Evolutionary conservation across 30 jellyfish, hydroid and myxozoan species (phyloP).

Genomic region (Nemopilema nomurai): DNA sequence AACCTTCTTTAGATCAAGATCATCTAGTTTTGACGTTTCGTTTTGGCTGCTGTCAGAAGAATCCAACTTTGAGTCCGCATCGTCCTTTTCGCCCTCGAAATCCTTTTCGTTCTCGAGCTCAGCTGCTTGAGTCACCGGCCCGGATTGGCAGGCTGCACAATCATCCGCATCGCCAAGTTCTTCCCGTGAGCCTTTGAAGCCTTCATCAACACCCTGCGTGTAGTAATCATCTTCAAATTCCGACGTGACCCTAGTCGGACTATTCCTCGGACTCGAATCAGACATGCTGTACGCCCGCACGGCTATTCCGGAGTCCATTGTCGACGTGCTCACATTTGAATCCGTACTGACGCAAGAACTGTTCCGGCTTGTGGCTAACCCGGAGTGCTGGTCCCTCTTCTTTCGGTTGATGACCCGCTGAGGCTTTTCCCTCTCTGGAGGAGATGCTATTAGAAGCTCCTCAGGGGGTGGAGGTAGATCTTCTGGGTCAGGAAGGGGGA

Average conservation of each 20-base stretch:
- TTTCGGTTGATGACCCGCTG: constrained; percentile 87
- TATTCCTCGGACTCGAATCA: constrained; percentile 85
- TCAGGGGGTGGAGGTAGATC: constrained; percentile 89
- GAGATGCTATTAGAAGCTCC: constrained; percentile 63
- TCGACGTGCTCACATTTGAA: constrained; percentile 85
- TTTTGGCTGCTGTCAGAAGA: not conserved
- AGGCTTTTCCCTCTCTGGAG: constrained; percentile 84
- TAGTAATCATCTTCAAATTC: constrained; percentile 52
- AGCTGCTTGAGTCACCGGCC: constrained; percentile 10
- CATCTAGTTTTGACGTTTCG: constrained; percentile 57
- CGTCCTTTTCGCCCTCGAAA: not conserved
- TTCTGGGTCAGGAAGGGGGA: constrained; percentile 62
- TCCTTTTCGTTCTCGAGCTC: constrained; percentile 3
- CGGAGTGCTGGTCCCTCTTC: constrained; percentile 72
- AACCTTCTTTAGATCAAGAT: constrained; percentile 88
- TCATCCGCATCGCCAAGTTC: constrained; percentile 69
- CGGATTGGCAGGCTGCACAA: constrained; percentile 43
- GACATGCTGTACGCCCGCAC: constrained; percentile 74
- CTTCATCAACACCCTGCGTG: constrained; percentile 47
- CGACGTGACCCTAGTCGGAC: constrained; percentile 70
- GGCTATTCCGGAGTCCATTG: constrained; percentile 91
- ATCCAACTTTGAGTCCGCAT: not conserved
- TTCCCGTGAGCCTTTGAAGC: constrained; percentile 78
- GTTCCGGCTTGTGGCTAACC: constrained; percentile 67
- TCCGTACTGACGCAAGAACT: constrained; percentile 96